A percentile compares a stretch with the other conserved stretches of the same genome.
Evolutionary conservation across 2,888 invertebrate species (phyloP).

Genomic region (Synanthedon andrenaeformis): DNA sequence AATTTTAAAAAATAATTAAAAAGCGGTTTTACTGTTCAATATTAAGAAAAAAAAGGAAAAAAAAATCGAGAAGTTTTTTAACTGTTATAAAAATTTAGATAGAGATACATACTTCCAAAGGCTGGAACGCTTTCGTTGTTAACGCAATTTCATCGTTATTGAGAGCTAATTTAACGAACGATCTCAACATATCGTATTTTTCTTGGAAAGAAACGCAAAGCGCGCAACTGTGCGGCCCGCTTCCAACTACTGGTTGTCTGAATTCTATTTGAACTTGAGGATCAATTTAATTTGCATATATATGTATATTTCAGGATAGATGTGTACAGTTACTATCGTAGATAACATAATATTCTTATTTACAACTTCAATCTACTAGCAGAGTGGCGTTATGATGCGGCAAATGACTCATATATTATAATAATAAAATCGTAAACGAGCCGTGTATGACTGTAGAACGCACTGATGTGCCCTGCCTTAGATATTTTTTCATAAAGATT

Average conservation of each 20-base stretch:
- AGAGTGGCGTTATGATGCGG: too few species aligned
- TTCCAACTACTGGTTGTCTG: background rate
- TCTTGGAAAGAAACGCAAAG: background rate
- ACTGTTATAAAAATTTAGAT: background rate
- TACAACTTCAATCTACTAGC: too few species aligned
- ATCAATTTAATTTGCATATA: background rate
- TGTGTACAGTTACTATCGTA: background rate
- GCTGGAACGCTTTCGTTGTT: slow-evolving; percentile 40
- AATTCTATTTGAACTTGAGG: background rate
- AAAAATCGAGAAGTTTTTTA: too few species aligned
- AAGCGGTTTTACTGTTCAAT: too few species aligned
- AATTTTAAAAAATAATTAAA: too few species aligned
- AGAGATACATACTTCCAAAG: slow-evolving; percentile 41
- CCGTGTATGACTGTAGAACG: too few species aligned
- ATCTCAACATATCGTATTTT: slow-evolving; percentile 51
- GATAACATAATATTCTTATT: too few species aligned
- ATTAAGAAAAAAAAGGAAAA: too few species aligned
- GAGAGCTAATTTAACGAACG: slow-evolving; percentile 55
- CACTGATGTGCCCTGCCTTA: too few species aligned
- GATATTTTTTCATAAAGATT: too few species aligned
- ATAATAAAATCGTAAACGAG: too few species aligned
- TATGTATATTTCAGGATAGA: background rate
- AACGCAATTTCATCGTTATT: slow-evolving; percentile 36
- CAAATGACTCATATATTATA: too few species aligned
- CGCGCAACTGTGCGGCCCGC: background rate